Conservation (phyloP, 2,113 vertebrate species). For the Vidua macroura region DNA sequence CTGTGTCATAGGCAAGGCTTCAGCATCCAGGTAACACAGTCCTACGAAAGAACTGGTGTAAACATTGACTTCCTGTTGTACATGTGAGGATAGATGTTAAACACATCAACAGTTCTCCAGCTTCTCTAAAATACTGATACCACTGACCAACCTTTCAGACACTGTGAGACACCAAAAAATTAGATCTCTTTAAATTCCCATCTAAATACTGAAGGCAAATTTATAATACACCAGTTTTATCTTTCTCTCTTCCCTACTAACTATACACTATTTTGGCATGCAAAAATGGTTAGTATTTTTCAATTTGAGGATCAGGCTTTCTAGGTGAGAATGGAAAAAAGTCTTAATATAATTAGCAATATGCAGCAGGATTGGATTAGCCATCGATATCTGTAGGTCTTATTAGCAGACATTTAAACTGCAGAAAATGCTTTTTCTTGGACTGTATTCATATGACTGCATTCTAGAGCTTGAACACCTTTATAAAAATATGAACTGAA, state of each 20-base stretch:
- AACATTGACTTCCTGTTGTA: neutral
- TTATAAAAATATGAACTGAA: slow-evolving; percentile 14
- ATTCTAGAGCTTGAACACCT: neutral
- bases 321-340: neutral
- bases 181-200: neutral
- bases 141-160: neutral
- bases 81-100: neutral
- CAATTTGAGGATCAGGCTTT: neutral
- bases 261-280: neutral
- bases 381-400: neutral
- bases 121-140: neutral
- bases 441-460: neutral
- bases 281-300: neutral
- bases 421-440: slow-evolving; percentile 2
- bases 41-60: neutral
- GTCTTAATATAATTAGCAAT: neutral
- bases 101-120: neutral
- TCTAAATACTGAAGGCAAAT: neutral
- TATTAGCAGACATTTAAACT: neutral
- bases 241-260: neutral
- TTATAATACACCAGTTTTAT: neutral
- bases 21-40: neutral
- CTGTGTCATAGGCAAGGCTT: neutral
- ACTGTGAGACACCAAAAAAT: neutral
- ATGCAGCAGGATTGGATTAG: neutral